These are phyloP conservation scores for Dipodomys ordii DNA, from an alignment of 2,113 vertebrate species.

Conservation along the genomic window DNA sequence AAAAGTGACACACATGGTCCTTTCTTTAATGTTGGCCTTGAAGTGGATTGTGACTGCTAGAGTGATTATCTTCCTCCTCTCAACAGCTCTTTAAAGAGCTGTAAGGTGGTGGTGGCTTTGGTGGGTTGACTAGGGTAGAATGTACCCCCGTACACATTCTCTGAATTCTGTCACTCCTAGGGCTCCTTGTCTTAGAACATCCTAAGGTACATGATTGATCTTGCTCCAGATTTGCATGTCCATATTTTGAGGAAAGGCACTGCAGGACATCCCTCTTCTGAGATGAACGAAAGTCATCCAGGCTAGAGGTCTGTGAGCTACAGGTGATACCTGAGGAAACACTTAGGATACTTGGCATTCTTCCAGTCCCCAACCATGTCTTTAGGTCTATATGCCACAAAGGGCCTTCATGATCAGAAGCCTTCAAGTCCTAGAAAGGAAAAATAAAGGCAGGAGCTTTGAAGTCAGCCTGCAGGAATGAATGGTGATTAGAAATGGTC, in stretches of 20 bases:
- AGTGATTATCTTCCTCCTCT: neutral
- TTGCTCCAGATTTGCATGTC: neutral
- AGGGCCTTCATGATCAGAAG: neutral
- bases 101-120: neutral
- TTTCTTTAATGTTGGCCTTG: slow-evolving; percentile 14
- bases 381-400: slow-evolving; percentile 24
- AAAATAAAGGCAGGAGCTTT: neutral
- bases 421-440: neutral
- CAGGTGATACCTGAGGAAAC: slow-evolving; percentile 13
- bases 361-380: neutral
- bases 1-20: neutral
- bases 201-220: neutral
- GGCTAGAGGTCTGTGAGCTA: neutral
- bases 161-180: neutral
- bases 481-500: neutral
- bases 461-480: neutral
- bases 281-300: neutral
- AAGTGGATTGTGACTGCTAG: neutral
- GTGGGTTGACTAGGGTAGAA: neutral
- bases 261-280: neutral
- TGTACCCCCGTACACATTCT: neutral
- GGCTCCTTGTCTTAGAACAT: neutral
- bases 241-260: slow-evolving; percentile 42
- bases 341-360: neutral
- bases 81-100: slow-evolving; percentile 27